Evolutionary conservation across 2,888 invertebrate species (phyloP).

Genomic region (Agrochola circellaris): DNA sequence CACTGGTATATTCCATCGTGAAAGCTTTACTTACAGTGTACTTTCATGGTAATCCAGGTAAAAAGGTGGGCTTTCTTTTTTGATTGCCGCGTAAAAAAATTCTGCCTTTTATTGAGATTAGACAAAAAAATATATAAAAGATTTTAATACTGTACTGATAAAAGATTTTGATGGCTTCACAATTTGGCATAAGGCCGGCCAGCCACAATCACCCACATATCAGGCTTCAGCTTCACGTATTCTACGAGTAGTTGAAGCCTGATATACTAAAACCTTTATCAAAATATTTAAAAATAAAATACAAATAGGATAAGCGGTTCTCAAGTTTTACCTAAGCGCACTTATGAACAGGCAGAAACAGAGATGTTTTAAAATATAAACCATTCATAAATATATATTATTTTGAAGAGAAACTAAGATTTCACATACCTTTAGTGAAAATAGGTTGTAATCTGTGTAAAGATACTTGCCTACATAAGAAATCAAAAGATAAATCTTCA

Average conservation of each 20-base stretch:
- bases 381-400: not conserved
- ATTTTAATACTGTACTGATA: too few relatives aligned
- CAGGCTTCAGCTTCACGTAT: too few relatives aligned
- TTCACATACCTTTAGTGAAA: not conserved
- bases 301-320: not conserved
- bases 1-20: conserved; percentile 42
- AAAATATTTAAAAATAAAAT: not conserved
- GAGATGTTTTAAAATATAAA: not conserved
- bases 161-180: too few relatives aligned
- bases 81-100: not conserved
- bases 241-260: too few relatives aligned
- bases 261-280: not conserved
- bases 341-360: not conserved
- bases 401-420: not conserved
- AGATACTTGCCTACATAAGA: not conserved
- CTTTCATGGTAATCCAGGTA: conserved; percentile 43
- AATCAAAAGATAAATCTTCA: not conserved
- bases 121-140: not conserved
- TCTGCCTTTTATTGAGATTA: conserved; percentile 2
- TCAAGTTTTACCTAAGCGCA: not conserved
- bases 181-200: too few relatives aligned
- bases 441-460: not conserved
- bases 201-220: too few relatives aligned
- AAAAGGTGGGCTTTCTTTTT: conserved; percentile 31
- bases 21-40: conserved; percentile 50